Percentiles rank a stretch among this genome's conserved stretches.
Evolutionary conservation across 2,113 vertebrate species (phyloP).

Genomic region (Corythaeola cristata): DNA sequence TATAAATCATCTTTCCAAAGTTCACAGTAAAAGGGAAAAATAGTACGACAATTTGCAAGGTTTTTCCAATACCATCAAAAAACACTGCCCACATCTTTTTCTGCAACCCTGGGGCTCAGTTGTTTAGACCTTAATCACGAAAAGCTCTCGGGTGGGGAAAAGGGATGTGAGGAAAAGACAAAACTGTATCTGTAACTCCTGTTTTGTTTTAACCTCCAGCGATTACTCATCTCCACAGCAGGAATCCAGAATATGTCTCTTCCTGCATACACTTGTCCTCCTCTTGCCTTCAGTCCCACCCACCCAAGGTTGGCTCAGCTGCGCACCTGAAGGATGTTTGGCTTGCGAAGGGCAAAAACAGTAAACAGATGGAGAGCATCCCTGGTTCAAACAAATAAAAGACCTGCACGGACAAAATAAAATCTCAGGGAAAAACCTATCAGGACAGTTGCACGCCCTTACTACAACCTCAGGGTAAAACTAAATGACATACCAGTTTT

Average conservation of each 20-base stretch:
- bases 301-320: neutral
- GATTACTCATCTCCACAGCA: conserved; percentile 11
- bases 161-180: neutral
- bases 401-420: neutral
- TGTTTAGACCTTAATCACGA: neutral
- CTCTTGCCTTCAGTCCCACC: conserved; percentile 22
- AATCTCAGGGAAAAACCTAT: neutral
- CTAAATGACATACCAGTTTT: neutral
- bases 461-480: neutral
- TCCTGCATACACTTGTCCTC: conserved; percentile 40
- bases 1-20: neutral
- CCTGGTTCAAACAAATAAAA: conserved; percentile 8
- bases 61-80: neutral
- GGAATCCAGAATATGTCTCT: conserved; percentile 44
- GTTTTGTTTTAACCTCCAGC: neutral
- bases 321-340: neutral
- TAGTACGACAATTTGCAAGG: fast-evolving
- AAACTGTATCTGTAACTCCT: neutral
- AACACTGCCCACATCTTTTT: neutral
- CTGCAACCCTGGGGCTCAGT: neutral
- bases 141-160: neutral
- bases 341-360: neutral
- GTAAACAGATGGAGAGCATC: neutral
- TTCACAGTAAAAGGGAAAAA: neutral
- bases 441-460: neutral